Percentiles rank a stretch among this genome's conserved stretches.
These are phyloP conservation scores for Cariama cristata DNA, from an alignment of 2,113 vertebrate genomes.

Conservation along the genomic window DNA sequence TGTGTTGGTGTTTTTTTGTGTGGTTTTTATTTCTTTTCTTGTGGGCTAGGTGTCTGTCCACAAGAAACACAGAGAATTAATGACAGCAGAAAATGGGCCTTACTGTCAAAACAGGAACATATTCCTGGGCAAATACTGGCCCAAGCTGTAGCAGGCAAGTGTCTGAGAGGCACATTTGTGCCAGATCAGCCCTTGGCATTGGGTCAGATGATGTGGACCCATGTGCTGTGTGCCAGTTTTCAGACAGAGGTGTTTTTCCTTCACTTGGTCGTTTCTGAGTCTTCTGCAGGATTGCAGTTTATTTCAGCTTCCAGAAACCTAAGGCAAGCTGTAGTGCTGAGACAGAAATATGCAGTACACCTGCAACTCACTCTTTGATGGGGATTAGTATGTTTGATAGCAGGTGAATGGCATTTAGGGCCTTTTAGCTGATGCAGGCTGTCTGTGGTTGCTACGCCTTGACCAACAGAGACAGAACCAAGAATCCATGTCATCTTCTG, in stretches of 20 bases:
- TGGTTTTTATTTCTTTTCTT: neutral
- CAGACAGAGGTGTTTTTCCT: neutral
- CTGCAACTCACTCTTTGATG: neutral
- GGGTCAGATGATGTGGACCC: neutral
- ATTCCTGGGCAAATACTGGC: neutral
- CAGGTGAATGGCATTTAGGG: neutral
- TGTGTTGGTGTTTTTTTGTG: too few relatives aligned
- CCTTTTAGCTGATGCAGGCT: neutral
- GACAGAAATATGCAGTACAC: neutral
- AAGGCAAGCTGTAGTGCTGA: neutral
- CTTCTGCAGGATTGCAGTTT: neutral
- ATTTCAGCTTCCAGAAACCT: neutral
- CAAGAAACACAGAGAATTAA: neutral
- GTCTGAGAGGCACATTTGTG: neutral
- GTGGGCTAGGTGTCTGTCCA: neutral
- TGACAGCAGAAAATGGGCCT: neutral
- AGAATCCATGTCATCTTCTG: neutral
- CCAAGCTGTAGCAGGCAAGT: neutral
- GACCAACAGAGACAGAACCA: neutral
- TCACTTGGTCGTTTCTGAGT: neutral
- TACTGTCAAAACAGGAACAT: neutral
- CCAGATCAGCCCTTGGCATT: neutral
- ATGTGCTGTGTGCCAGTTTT: neutral
- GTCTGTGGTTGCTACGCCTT: neutral
- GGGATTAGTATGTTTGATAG: neutral